Evolutionary conservation across 1,140 invertebrate species (phyloP), one percentile per base, ranked within the genome.

Genomic region (Drosophila prosaltans): DNA sequence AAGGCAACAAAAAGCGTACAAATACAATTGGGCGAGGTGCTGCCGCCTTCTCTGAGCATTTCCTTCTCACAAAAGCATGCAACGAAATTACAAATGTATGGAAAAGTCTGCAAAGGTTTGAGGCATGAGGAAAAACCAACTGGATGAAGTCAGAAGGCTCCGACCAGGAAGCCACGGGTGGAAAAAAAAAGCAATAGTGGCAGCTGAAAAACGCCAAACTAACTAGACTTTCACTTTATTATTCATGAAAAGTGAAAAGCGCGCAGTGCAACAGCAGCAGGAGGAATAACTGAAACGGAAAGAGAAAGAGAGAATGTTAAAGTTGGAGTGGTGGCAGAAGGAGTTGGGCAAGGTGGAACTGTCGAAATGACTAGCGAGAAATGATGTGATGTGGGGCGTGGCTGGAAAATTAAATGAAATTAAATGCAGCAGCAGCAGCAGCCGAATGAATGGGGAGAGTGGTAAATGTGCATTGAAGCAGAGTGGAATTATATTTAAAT

Each of bases 161-260:
- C 24, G 21, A 41, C 54, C 68, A 76, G 72, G 54, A 75, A 81
- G 73, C 74, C 61, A 69, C 32, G 45, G 16, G 45, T 8, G 45
- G 9, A 51, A 51, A 51, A 51, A 51, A 24, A 51, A 51, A 26
- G 10, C 24, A 71, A 62, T 72, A 78, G 61, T 65, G 75, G 26
- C 40, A 72, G 74, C 68, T 72, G 74, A 78, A 78, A 78, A 78
- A 78, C 74, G 75, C 75, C 75, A 88, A 88, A 89, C 83, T 83
- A 89, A 89, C 83, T 88, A 89, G 83, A 88, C 83, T 88, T 88
- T 88, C 84, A 89, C 83, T 88, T 89, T 88, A 89, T 88, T 88
- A 88, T 88, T 88, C 83, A 88, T 88, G 83, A 83, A 89, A 88
- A 88, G 83, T 88, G 83, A 88, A 88, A 88, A 89, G 83, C 84